phyloP scores from a whole-genome alignment of 2,888 invertebrate species.

The Drosophila parthenogenetica region DNA sequence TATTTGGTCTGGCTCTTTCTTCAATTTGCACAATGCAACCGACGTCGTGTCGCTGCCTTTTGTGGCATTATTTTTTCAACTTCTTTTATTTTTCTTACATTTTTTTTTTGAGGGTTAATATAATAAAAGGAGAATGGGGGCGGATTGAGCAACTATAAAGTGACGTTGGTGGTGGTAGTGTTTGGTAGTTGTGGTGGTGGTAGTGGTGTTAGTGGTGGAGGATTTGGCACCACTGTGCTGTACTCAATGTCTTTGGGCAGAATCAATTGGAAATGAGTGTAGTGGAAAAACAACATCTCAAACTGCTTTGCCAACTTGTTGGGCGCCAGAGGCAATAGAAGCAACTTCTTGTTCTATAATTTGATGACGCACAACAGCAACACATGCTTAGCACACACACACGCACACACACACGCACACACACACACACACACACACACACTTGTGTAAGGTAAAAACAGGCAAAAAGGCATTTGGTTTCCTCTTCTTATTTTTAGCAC shows the following conservation, averaged over 20 bases:
- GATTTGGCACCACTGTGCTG: constrained; percentile 25
- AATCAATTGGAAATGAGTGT: constrained; percentile 21
- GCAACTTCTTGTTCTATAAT: constrained; percentile 39
- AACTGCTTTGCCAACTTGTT: constrained; percentile 38
- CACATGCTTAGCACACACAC: constrained; percentile 21
- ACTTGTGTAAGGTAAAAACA: not conserved
- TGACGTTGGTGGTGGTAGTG: constrained; percentile 16
- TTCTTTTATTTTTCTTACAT: not conserved
- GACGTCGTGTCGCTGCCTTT: constrained; percentile 19
- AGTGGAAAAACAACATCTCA: constrained; percentile 10
- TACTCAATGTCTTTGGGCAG: constrained; percentile 18
- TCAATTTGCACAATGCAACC: constrained; percentile 42
- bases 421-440: constrained; percentile 15
- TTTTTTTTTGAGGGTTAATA: constrained; percentile 37
- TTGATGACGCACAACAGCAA: constrained; percentile 44
- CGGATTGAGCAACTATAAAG: constrained; percentile 1
- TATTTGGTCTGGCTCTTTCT: constrained; percentile 25
- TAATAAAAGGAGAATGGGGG: constrained; percentile 14
- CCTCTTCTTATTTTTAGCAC: constrained; percentile 49
- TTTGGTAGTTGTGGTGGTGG: constrained; percentile 24
- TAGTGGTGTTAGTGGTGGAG: constrained; percentile 30
- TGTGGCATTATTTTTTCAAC: constrained; percentile 19
- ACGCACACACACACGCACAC: constrained; percentile 9
- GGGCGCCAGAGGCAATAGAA: constrained; percentile 30
- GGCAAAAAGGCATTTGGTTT: constrained; percentile 15